phyloP scores from a whole-genome alignment of 2,888 invertebrate species.

The Scaptomyza flava region DNA sequence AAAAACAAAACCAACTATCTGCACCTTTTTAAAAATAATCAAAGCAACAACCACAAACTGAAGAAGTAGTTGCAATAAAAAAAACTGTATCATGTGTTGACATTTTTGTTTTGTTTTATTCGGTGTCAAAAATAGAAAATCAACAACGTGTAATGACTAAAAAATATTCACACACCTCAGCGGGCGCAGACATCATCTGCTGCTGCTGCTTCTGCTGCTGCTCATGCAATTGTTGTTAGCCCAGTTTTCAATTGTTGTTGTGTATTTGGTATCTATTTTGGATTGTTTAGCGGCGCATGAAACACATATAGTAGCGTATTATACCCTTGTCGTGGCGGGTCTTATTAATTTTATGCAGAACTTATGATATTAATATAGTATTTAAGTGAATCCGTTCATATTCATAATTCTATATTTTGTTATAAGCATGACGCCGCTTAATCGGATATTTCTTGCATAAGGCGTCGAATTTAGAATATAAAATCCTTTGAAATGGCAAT shows the following conservation, averaged over 20 bases:
- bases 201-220: constrained; percentile 51
- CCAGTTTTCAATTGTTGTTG: constrained; percentile 61
- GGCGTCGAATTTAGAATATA: not conserved
- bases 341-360: constrained; percentile 16
- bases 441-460: constrained; percentile 16
- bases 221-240: constrained; percentile 75
- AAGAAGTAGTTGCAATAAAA: constrained; percentile 8
- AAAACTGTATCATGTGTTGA: constrained; percentile 64
- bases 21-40: constrained; percentile 65
- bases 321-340: constrained; percentile 30
- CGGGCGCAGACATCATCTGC: constrained; percentile 50
- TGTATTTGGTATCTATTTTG: constrained; percentile 9
- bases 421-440: not conserved
- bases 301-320: constrained; percentile 28
- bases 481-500: not conserved
- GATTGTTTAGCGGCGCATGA: constrained; percentile 50
- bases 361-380: not conserved
- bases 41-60: constrained; percentile 12
- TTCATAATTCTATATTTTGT: constrained; percentile 6
- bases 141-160: constrained; percentile 58
- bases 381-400: constrained; percentile 11
- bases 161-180: constrained; percentile 74
- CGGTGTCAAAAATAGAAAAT: too few species aligned
- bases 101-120: constrained; percentile 39
- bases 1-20: constrained; percentile 28